phyloP scores from a whole-genome alignment of 2,113 vertebrate genomes.

The Psephotus haematonotus region DNA sequence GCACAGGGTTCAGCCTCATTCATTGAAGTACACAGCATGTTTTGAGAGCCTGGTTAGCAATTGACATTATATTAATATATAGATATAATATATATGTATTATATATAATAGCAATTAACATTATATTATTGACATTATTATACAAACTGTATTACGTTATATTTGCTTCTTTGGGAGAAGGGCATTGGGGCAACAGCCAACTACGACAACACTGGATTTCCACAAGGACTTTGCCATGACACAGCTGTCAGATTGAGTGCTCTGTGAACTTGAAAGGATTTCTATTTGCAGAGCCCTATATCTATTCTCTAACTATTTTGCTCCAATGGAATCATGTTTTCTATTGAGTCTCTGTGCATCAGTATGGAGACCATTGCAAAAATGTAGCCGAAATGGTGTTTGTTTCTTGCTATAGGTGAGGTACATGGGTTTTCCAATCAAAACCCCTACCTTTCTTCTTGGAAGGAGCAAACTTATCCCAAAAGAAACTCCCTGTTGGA shows the following conservation, averaged over 20 bases:
- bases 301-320: not conserved
- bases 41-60: not conserved
- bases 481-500: not conserved
- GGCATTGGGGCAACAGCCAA: not conserved
- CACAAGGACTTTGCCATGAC: not conserved
- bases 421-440: rapidly evolving
- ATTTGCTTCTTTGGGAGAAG: not conserved
- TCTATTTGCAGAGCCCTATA: not conserved
- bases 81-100: too few relatives aligned
- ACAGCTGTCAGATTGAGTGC: not conserved
- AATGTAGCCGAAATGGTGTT: not conserved
- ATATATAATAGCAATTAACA: too few relatives aligned
- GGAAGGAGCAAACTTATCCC: not conserved
- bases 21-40: too few relatives aligned
- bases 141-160: not conserved
- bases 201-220: not conserved
- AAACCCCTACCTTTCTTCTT: not conserved
- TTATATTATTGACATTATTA: too few relatives aligned
- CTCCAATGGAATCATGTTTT: not conserved
- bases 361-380: not conserved
- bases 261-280: not conserved
- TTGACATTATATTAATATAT: too few relatives aligned
- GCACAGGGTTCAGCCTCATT: not conserved
- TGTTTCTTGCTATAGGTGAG: not conserved
- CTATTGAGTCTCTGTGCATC: not conserved